Evolutionary conservation across 2,113 vertebrate genomes (phyloP), one percentile per base, ranked within the genome.

Genomic region (Hypomesus transpacificus): DNA sequence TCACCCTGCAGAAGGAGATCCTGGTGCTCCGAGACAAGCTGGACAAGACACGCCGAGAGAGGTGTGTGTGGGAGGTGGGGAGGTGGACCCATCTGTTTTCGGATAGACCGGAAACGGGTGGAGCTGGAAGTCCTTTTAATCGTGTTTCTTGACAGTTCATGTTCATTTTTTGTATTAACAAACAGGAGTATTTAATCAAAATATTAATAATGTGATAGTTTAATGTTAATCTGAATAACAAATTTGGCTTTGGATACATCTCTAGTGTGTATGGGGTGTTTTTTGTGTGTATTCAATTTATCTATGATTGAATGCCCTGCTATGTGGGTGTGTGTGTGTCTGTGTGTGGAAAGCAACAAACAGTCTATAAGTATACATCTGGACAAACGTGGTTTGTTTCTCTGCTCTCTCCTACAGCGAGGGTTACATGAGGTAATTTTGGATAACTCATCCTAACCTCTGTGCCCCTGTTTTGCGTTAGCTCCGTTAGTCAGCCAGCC

Each of bases 21-120:
- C 92, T 97, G 90, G 85, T 98, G 87, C 93, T 99, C 70, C 97
- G 96, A 89, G 97, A 99, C 91, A 98, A 98, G 85, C 89, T 98
- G 81, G 97, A 98, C 80, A 98, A 98, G 89, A 96, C 90, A 1
- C 94, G 96, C 52, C 91, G 96, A 66, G 96, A 98, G 88, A 96
- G 95, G 97, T 97, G 54, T 7, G 70, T 34, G 31, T 34, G n/a
- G 9, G 57, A 2, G 6, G 9, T 9, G 39, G 39, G 7, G 39
- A 46, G 39, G 39, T 46, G 4, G 39, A 11, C 9, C 0, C 39
- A 9, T 46, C 39, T 11, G 9, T 46, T 46, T 46, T 9, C 39
- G 7, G 8, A 46, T 13, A 46, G 39, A 9, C 4, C 39, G 39
- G 39, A 11, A 9, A 46, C 1, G 1, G 7, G 5, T 46, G 9